Conservation (phyloP, 2,113 vertebrate genomes). For the Rhabdornis inornatus region DNA sequence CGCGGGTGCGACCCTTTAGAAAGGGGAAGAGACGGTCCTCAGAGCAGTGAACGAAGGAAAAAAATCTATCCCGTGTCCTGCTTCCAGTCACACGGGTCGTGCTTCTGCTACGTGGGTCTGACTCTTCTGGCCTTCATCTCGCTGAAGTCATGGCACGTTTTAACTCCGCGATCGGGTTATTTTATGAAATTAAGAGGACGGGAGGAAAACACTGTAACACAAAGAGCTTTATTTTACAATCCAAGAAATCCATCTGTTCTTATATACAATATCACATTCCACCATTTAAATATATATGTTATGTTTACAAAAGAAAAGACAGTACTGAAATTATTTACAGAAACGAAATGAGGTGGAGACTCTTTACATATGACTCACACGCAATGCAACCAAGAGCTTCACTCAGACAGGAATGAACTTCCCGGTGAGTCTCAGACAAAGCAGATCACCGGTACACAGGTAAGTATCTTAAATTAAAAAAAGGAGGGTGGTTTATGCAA, state of each 20-base stretch:
- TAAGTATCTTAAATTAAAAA: conserved; percentile 38
- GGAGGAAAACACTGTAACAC: conserved; percentile 27
- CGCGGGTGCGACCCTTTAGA: not conserved
- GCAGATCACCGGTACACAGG: conserved; percentile 4
- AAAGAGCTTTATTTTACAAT: conserved; percentile 74
- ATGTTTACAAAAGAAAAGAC: conserved; percentile 67
- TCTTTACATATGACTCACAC: conserved; percentile 56
- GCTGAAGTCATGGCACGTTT: not conserved
- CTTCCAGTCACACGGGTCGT: not conserved
- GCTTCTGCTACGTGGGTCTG: not conserved
- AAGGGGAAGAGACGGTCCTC: not conserved
- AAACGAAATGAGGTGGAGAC: not conserved
- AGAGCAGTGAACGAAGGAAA: not conserved
- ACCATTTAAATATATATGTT: conserved; percentile 68
- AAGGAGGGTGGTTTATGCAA: not conserved
- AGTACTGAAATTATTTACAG: conserved; percentile 73
- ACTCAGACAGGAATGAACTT: conserved; percentile 76
- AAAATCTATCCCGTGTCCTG: not conserved
- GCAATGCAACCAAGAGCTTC: conserved; percentile 42
- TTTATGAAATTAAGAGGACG: not conserved
- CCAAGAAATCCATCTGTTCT: conserved; percentile 36
- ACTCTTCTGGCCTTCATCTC: not conserved
- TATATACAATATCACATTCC: conserved; percentile 69
- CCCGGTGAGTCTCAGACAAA: conserved; percentile 4
- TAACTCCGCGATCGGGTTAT: not conserved